A percentile compares a stretch with the other conserved stretches of the same genome.
These are phyloP conservation scores for Zeus faber DNA, from an alignment of 2,113 vertebrate genomes.

Conservation along the genomic window DNA sequence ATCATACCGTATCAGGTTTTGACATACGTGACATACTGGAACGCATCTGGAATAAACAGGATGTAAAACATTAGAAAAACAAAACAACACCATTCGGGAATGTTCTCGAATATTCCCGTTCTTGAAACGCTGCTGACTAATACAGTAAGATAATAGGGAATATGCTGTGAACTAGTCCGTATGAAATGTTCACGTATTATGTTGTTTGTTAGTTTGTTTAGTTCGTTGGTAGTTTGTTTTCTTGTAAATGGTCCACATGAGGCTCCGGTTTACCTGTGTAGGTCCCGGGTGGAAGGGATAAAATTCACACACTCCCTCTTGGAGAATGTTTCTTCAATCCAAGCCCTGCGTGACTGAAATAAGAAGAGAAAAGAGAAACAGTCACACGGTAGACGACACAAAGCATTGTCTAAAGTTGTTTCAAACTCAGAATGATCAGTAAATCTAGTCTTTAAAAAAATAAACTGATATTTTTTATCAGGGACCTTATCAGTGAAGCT, in stretches of 20 bases:
- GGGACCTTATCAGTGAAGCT: constrained; percentile 47
- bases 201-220: background rate
- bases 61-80: constrained; percentile 36
- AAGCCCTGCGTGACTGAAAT: constrained; percentile 81
- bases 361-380: background rate
- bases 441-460: background rate
- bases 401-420: no score
- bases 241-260: constrained; percentile 8
- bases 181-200: background rate
- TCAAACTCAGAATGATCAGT: background rate
- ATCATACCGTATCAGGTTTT: constrained; percentile 90
- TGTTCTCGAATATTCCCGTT: constrained; percentile 24
- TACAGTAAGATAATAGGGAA: no score
- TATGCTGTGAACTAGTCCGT: no score
- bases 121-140: constrained; percentile 30
- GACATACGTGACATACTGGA: constrained; percentile 88
- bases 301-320: constrained; percentile 91
- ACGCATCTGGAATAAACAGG: constrained; percentile 79
- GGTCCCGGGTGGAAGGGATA: constrained; percentile 82
- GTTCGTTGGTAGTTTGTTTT: background rate
- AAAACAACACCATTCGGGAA: no score
- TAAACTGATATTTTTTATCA: background rate
- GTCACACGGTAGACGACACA: no score
- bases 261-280: constrained; percentile 68
- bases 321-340: constrained; percentile 89